These are phyloP conservation scores for Brachyptera putata DNA, from an alignment of 2,888 invertebrate species.

Conservation along the genomic window DNA sequence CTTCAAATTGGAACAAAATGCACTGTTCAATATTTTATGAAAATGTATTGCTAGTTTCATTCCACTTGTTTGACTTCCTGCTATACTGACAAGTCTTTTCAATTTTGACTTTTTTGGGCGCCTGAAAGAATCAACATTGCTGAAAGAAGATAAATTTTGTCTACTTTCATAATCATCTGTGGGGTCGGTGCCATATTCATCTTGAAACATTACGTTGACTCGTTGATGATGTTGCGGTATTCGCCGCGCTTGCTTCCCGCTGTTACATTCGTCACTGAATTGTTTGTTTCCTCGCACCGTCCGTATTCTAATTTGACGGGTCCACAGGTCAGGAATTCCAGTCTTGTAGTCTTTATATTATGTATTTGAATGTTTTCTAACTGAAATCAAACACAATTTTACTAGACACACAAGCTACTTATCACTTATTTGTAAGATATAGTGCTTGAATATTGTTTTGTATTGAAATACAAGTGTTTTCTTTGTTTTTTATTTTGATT, in stretches of 20 bases:
- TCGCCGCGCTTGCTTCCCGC: constrained; percentile 42
- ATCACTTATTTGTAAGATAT: too few species aligned
- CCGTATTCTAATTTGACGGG: constrained; percentile 24
- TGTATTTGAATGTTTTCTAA: not conserved
- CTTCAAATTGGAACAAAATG: too few species aligned
- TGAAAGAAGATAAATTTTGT: constrained; percentile 27
- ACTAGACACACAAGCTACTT: too few species aligned
- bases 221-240: constrained; percentile 39
- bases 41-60: too few species aligned
- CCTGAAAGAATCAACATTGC: constrained; percentile 23
- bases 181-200: constrained; percentile 31
- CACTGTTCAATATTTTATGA: too few species aligned
- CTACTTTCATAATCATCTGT: constrained; percentile 35
- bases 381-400: constrained; percentile 29
- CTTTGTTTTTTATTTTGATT: too few species aligned
- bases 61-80: not conserved
- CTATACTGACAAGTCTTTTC: not conserved
- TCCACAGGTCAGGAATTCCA: constrained; percentile 45
- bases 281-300: constrained; percentile 37
- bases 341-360: not conserved
- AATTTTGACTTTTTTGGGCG: constrained; percentile 20
- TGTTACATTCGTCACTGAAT: constrained; percentile 37
- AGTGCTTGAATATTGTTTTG: too few species aligned
- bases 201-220: constrained; percentile 32
- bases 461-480: too few species aligned